Evolutionary conservation across 2,888 invertebrate genomes (phyloP), one percentile per base, ranked within the genome.

Genomic region (Nipponacmea schrenckii): DNA sequence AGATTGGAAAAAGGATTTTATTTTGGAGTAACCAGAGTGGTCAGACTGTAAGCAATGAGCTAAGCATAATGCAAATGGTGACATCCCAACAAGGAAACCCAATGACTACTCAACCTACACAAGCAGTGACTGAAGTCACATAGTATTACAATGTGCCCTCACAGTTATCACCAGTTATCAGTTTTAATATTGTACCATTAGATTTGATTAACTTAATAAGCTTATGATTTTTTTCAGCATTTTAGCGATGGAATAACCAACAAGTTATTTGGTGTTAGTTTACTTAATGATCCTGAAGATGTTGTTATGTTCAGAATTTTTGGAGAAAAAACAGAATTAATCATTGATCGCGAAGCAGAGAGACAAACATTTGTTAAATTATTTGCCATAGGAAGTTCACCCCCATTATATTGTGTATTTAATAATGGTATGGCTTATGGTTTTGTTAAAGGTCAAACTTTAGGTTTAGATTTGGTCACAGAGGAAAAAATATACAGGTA

Each of bases 171-270:
- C n/a, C n/a, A n/a, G n/a, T n/a, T n/a, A n/a, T n/a, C n/a, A n/a
- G n/a, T n/a, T n/a, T n/a, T n/a, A n/a, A n/a, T n/a, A n/a, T n/a
- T n/a, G n/a, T n/a, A n/a, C n/a, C n/a, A n/a, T n/a, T n/a, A n/a
- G n/a, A n/a, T n/a, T n/a, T n/a, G n/a, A n/a, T 39, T 39, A 8
- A 7, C 10, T 10, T 39, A 5, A 39, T 8, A 39, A 8, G 8
- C 39, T 39, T 39, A 65, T 62, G 8, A 24, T 44, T 50, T 56
- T 65, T 31, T 56, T 79, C 90, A 97, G 96, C 90, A 93, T 85
- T 96, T 97, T 89, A 96, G 96, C 77, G 95, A 96, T 91, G 97
- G 97, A 64, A 95, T 96, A 76, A 96, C 97, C 66, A 97, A 97
- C 90, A 96, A 95, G 89, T 91, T 98, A 82, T 92, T 97, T 70